Conservation (phyloP, 2,113 vertebrate species). For the Felis catus region F.catus_Fca126_mat1.0 CM031419.1:91716501-91717000, state of each 20-base stretch:
- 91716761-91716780: neutral
- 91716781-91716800: neutral
- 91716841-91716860: neutral
- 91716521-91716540: neutral
- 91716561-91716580: neutral
- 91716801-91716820: neutral
- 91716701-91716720: neutral
- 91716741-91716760: neutral
- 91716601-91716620: neutral
- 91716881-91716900: constrained; percentile 6
- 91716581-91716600: neutral
- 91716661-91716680: neutral
- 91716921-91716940: neutral
- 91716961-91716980: neutral
- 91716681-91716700: neutral
- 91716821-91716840: neutral
- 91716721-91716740: neutral
- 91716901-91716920: neutral
- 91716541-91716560: neutral
- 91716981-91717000: neutral
- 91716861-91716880: neutral
- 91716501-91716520: neutral
- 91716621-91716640: neutral
- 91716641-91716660: neutral
- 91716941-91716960: neutral